Base-by-base conservation (phyloP, 2,113 vertebrate genomes). In the Nannospalax galili region DNA sequence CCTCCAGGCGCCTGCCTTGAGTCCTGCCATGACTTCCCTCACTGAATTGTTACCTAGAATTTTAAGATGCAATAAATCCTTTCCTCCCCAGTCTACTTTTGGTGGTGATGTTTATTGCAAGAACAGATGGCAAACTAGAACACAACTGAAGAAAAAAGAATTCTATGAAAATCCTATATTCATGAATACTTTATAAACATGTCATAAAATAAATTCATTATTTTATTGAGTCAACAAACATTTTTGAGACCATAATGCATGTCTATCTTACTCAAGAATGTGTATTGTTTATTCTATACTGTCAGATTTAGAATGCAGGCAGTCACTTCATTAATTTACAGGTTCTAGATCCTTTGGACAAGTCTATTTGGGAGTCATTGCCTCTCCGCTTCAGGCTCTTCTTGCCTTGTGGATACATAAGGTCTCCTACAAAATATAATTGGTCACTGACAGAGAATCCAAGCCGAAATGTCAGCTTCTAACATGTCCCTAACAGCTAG, bases 401-500 rank as follows among this genome's bases (percentile, higher is more conserved):
- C 70, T 17, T 81, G 58, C 74, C 9, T 78, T 84, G 60, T 91
- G 35, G n/a, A 91, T 58, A 75, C 5, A 52, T 3, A 75, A n/a
- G 3, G 45, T 77, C 92, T 86, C 72, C 79, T 85, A 74, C 79
- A 88, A 97, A 56, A 93, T 32, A 30, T 22, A 88, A 37, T 14
- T 60, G 26, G 56, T 72, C 62, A 67, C 70, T 91, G 42, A 17
- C 19, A 90, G 20, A 60, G 64, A 10, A 75, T 67, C 40, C 48
- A 91, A 62, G 88, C 7, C 69, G 74, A 58, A 24, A 92, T 88
- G 88, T 95, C 40, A 92, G 64, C 28, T 28, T 90, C 56, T 94
- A 78, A 94, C 70, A 89, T 91, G 92, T 92, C 79, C 40, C 81
- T 78, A 75, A 58, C 73, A 91, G 91, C 56, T 70, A 70, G 35